Conservation (phyloP, 2,797 vertebrate genomes). For the Ibycter americanus region DNA sequence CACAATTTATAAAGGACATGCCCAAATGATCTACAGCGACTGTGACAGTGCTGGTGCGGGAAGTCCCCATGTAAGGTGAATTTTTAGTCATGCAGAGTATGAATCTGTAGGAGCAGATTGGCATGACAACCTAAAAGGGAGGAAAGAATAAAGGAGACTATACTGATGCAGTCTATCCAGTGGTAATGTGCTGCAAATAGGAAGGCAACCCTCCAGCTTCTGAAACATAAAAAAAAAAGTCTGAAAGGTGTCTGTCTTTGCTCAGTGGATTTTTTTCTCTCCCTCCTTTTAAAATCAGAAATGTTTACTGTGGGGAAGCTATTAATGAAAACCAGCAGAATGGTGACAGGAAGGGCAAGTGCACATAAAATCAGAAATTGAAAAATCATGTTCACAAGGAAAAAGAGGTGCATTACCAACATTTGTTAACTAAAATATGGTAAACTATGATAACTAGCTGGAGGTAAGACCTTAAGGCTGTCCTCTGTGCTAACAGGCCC, state of each 20-base stretch:
- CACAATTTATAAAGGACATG: background rate
- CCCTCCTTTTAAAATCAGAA: background rate
- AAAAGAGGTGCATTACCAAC: background rate
- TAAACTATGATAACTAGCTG: background rate
- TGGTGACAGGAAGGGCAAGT: background rate
- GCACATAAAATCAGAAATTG: background rate
- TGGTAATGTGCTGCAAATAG: background rate
- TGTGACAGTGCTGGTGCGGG: background rate
- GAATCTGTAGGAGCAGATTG: background rate
- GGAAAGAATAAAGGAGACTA: background rate
- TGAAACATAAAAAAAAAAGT: background rate
- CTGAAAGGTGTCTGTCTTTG: background rate
- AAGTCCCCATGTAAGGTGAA: background rate
- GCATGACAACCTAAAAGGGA: background rate
- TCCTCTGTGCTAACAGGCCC: background rate
- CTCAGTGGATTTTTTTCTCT: background rate
- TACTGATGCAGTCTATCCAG: background rate
- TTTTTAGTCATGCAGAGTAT: background rate
- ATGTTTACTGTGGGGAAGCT: background rate
- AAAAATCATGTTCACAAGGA: background rate
- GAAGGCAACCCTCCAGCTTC: background rate
- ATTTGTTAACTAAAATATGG: background rate
- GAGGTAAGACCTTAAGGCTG: background rate
- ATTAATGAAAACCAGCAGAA: background rate
- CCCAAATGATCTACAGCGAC: background rate